Evolutionary conservation across 2,888 invertebrate species (phyloP), one percentile per base, ranked within the genome.

Genomic region (Eumerus sabulonum): DNA sequence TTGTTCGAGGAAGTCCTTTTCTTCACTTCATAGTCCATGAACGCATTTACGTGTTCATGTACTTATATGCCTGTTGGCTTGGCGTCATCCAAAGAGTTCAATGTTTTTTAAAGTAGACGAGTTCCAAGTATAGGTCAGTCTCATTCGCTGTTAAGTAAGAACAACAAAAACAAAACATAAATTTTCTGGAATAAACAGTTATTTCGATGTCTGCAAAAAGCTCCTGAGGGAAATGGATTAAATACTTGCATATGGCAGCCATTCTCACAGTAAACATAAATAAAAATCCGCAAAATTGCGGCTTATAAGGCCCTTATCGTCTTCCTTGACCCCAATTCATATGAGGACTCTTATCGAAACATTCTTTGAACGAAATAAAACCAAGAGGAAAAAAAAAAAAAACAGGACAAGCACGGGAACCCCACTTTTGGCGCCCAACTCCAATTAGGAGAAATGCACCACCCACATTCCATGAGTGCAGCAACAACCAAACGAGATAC

Each of bases 361-460:
- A 51, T 56, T 35, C 42, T 18, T 60, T 27, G 1, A 36, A 9
- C 11, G 44, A 40, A 17, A 16, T 9, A 42, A 38, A 3, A 2
- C 14, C 51, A 51, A 38, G n/a, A n/a, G n/a, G n/a, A 12, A 11
- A 64, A 53, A 35, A 67, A 42, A 53, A 19, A 13, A 66, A 11
- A 16, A 40, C 60, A 27, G 19, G 48, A 62, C 38, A 45, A 67
- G 45, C 60, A 47, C 9, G 50, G 38, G 7, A n/a, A 47, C 36
- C 27, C 38, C 38, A 17, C 42, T 14, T 12, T 48, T 62, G n/a
- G 62, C 57, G 27, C 19, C 56, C 67, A 45, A 48, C 59, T 54
- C 76, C 66, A 73, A 73, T 73, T 73, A 73, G 66, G 48, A 57
- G 27, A 67, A 77, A 73, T 57, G 51, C 50, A 59, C 54, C 51